phyloP scores from a whole-genome alignment of 2,113 vertebrate genomes.

The Mesoclemmys tuberculata region DNA sequence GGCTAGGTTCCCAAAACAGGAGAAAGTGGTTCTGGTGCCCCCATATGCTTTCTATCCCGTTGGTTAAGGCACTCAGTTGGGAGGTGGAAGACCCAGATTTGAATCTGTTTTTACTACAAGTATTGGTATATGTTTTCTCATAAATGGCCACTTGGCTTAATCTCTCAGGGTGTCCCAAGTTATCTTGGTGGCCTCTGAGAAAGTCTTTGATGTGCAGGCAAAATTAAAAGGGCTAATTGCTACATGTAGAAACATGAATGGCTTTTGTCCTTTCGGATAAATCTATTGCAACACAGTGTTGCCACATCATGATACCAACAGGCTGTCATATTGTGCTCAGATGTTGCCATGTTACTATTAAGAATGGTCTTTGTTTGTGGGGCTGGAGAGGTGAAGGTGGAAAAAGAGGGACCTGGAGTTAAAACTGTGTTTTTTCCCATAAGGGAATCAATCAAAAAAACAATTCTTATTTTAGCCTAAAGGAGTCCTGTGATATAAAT shows the following conservation, averaged over 20 bases:
- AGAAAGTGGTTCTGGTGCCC: background rate
- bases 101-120: background rate
- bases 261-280: background rate
- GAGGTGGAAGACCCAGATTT: background rate
- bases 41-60: too few relatives aligned
- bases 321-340: background rate
- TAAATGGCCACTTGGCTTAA: accelerated
- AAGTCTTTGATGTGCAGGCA: background rate
- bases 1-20: background rate
- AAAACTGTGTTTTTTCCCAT: background rate
- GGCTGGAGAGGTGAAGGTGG: background rate
- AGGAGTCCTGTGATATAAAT: background rate
- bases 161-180: accelerated
- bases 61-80: background rate
- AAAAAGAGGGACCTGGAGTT: accelerated
- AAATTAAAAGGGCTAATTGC: accelerated
- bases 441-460: background rate
- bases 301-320: background rate
- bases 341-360: background rate
- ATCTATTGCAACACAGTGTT: background rate
- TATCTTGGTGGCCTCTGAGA: accelerated
- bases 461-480: background rate
- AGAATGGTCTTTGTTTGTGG: background rate
- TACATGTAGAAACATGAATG: background rate
- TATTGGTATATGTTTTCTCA: accelerated